Evolutionary conservation across 2,113 vertebrate genomes (phyloP), one percentile per base, ranked within the genome.

Genomic region (Balaeniceps rex): DNA sequence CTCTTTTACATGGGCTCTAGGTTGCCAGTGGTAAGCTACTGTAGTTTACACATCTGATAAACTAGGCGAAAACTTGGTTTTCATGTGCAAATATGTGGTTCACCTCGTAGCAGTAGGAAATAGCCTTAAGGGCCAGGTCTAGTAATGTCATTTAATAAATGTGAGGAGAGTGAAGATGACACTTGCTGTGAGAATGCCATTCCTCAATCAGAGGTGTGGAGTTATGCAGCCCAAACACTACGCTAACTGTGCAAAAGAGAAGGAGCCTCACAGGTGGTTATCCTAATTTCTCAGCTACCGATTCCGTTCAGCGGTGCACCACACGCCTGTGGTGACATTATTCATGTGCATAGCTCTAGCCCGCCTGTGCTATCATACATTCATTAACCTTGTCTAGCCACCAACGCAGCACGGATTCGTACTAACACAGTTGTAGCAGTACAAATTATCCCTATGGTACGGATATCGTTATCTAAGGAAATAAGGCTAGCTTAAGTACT

Each of bases 401-500:
- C 55, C 19, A 7, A 5, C 3, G 3, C 2, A 9, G 54, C 79
- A 13, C 5, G 0, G 66, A 19, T 38, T 46, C 3, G 4, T 26
- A 26, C 54, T 18, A 19, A 34, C 23, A 6, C 12, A 10, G 72
- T 1, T 81, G 47, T 3, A 55, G 14, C 38, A 28, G 46, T 22
- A 33, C 33, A 26, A 23, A 5, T 42, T 11, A 49, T n/a, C 71
- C 81, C 86, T 42, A 22, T 2, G 26, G 64, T 9, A 51, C 3
- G 5, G 47, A 55, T 15, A 13, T 0, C 26, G 77, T 55, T 77
- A 29, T 11, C 38, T 58, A 29, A 42, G 46, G 76, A 76, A 46
- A 15, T 11, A 54, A 68, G 80, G 66, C 44, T 16, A 6, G 49
- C 63, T 24, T 12, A 18, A 68, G 60, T 10, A 34, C 38, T 52